Evolutionary conservation across 2,797 vertebrate genomes (phyloP), one percentile per base, ranked within the genome.

Genomic region (Anabacerthia variegaticeps): DNA sequence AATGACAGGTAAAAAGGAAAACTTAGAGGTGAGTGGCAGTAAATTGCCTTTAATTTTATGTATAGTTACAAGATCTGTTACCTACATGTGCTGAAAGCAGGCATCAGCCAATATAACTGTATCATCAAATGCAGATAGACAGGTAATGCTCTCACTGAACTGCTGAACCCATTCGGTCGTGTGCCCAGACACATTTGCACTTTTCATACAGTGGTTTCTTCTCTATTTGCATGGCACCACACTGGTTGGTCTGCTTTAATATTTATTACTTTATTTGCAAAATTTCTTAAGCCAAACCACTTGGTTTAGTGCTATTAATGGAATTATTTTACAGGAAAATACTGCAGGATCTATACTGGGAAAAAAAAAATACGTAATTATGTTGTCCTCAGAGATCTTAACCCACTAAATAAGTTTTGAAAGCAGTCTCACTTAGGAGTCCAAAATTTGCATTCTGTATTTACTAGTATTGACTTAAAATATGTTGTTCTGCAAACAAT

Each of bases 141-240:
- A 62, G 62, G 37, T 85, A 85, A 95, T 88, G 71, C 21, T 65
- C 52, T 65, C 79, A n/a, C 55, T 95, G 80, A 95, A 94, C 88
- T 92, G 2, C 0, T 93, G 91, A 96, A 86, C 82, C 49, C 89
- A 55, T 77, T 92, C 81, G 68, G 59, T 27, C 20, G 8, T 23
- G 36, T 44, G 72, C 65, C n/a, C 77, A 76, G 69, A 59, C 52
- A 89, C 37, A 66, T 79, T 56, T 82, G 52, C 67, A 92, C 66
- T n/a, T 86, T 32, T 79, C 52, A 51, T 54, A 21, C 62, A 22
- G 6, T 73, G 27, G 7, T 78, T 93, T 73, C 41, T 72, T 46
- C 28, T 66, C 49, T 74, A 32, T 88, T 91, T 94, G 34, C 15
- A 30, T 48, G 23, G 22, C 44, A 68, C 85, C 81, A 80, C 23